Conservation (phyloP, 2,888 invertebrate genomes). For the Epiblema foenella region DNA sequence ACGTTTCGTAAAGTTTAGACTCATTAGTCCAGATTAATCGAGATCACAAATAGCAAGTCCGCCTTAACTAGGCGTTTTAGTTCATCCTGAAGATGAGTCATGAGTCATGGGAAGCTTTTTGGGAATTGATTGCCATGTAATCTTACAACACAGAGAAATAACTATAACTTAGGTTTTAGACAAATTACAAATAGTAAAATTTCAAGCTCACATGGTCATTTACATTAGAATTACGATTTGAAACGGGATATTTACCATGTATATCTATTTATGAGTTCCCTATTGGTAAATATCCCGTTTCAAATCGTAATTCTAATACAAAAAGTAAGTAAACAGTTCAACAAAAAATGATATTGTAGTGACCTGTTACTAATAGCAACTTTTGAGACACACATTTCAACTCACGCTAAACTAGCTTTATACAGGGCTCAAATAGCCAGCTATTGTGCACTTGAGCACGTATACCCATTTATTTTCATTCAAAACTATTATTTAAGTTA, state of each 20-base stretch:
- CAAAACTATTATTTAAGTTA: conserved; percentile 6
- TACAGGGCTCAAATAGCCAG: background rate
- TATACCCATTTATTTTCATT: background rate
- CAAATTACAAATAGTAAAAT: background rate
- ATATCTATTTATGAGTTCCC: no score
- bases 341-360: background rate
- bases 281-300: no score
- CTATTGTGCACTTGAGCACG: background rate
- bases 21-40: no score
- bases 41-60: no score
- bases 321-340: background rate
- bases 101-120: background rate
- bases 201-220: no score
- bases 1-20: no score
- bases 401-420: background rate
- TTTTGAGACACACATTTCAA: background rate
- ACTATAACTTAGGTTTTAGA: background rate
- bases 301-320: no score
- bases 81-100: no score
- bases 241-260: no score
- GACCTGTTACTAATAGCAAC: background rate
- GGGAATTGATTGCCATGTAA: background rate
- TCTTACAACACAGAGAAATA: background rate
- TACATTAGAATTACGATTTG: no score
- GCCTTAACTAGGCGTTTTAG: no score